Percentiles rank a stretch among this genome's conserved stretches.
Conservation (phyloP, 2,113 vertebrate genomes). For the Narcine bancroftii region DNA sequence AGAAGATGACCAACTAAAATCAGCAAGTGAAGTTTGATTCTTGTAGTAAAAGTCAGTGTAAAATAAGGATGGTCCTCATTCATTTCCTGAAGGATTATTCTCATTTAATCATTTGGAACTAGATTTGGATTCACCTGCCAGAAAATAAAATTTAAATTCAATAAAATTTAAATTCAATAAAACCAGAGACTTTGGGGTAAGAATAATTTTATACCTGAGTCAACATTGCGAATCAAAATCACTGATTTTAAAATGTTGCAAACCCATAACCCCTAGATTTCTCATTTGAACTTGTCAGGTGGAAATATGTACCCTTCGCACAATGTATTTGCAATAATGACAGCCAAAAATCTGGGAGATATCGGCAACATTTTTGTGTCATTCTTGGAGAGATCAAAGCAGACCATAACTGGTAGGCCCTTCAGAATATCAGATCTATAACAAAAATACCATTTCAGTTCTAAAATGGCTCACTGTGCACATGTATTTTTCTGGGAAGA, state of each 20-base stretch:
- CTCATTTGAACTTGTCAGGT: background rate
- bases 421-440: too few relatives aligned
- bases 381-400: background rate
- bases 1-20: background rate
- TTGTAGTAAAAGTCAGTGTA: background rate
- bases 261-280: background rate
- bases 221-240: background rate
- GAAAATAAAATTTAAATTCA: background rate
- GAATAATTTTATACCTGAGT: background rate
- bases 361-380: background rate
- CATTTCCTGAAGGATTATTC: background rate
- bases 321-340: too few relatives aligned
- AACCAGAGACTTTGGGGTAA: background rate
- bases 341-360: background rate
- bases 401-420: background rate
- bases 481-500: too few relatives aligned
- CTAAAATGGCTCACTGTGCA: too few relatives aligned
- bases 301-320: background rate
- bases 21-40: background rate
- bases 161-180: too few relatives aligned
- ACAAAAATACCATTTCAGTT: too few relatives aligned
- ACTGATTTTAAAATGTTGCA: background rate
- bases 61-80: background rate
- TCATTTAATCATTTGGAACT: background rate
- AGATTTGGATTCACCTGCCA: background rate